Conservation (phyloP, 2,113 vertebrate species). For the Anseranas semipalmata region DNA sequence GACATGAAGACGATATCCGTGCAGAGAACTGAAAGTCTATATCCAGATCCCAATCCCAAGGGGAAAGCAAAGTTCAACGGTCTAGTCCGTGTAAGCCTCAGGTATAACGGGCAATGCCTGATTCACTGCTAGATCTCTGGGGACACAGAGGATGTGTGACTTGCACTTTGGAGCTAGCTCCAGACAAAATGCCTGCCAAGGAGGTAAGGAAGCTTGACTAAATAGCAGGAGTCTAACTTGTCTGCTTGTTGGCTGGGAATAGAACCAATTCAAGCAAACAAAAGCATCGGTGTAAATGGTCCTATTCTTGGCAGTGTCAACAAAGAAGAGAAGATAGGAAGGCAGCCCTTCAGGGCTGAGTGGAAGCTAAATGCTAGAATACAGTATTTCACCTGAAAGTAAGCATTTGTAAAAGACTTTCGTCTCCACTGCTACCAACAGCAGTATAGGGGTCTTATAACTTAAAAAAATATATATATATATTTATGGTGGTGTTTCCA, state of each 20-base stretch:
- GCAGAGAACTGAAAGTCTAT: background rate
- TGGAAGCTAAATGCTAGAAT: background rate
- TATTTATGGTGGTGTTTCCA: background rate
- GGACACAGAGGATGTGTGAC: background rate
- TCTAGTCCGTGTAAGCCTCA: accelerated
- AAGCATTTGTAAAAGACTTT: background rate
- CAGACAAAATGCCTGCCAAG: background rate
- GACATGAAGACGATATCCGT: background rate
- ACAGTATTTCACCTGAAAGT: background rate
- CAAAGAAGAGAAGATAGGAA: background rate
- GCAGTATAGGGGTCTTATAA: background rate
- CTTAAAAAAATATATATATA: background rate
- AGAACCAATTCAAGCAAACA: background rate
- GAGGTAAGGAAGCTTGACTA: background rate
- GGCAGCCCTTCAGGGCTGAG: background rate
- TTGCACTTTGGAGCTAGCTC: background rate
- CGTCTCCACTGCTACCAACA: background rate
- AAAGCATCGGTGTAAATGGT: background rate
- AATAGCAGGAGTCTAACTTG: background rate
- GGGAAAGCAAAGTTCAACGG: background rate
- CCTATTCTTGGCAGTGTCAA: background rate
- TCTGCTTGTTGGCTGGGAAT: background rate
- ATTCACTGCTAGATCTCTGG: background rate
- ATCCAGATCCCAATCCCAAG: background rate
- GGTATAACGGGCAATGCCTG: background rate